A percentile compares a stretch with the other conserved stretches of the same genome.
These are phyloP conservation scores for Chionomys nivalis DNA, from an alignment of 2,113 vertebrate genomes.

Conservation along the genomic window DNA sequence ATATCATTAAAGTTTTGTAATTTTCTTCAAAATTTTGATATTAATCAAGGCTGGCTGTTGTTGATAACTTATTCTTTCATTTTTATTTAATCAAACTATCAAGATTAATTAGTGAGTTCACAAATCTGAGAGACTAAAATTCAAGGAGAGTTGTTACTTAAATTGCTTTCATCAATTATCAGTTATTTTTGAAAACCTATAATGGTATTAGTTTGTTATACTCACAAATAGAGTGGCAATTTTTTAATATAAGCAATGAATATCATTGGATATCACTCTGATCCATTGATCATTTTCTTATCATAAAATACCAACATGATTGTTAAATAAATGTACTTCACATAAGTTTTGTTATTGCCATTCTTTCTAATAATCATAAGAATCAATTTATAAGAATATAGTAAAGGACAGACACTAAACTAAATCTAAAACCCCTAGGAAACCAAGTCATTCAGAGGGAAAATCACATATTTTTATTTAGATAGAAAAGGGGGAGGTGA, in stretches of 20 bases:
- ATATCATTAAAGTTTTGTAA: neutral
- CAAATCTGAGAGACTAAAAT: slow-evolving; percentile 19
- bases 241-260: neutral
- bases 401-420: neutral
- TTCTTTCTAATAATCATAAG: slow-evolving; percentile 41
- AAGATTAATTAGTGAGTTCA: slow-evolving; percentile 1
- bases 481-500: no score
- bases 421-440: neutral
- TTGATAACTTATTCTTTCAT: slow-evolving; percentile 20
- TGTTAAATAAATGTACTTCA: neutral
- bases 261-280: slow-evolving; percentile 16
- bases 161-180: slow-evolving; percentile 8
- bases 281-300: neutral
- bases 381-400: neutral
- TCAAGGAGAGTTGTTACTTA: neutral
- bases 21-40: slow-evolving; percentile 5
- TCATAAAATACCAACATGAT: neutral
- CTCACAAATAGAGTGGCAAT: neutral
- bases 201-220: neutral
- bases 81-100: slow-evolving; percentile 29
- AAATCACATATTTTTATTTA: neutral
- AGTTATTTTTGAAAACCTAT: slow-evolving; percentile 18
- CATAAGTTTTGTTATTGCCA: neutral
- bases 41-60: neutral
- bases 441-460: neutral